Conservation (phyloP, 1,140 invertebrate species). For the Drosophila sproati region DNA sequence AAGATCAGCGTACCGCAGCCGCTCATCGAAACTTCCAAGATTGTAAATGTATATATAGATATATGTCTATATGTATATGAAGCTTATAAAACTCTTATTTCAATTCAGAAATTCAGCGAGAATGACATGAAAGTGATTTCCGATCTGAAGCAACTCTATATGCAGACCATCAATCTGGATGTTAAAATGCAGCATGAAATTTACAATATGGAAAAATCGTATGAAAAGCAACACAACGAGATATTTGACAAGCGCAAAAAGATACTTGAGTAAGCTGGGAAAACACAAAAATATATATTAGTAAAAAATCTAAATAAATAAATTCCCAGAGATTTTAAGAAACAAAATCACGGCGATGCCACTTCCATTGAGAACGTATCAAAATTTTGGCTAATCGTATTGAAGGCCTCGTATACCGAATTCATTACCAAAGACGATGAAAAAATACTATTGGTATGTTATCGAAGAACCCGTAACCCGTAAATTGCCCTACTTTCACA, state of each 20-base stretch:
- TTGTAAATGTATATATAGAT: slow-evolving; percentile 26
- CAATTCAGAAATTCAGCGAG: slow-evolving; percentile 82
- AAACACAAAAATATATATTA: no score
- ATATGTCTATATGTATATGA: not conserved
- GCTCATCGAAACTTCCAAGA: slow-evolving; percentile 20
- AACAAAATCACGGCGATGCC: slow-evolving; percentile 63
- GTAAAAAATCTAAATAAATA: not conserved
- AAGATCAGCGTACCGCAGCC: slow-evolving; percentile 30
- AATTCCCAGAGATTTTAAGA: slow-evolving; percentile 55
- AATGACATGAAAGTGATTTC: slow-evolving; percentile 91
- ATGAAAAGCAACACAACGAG: slow-evolving; percentile 86
- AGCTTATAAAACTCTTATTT: not conserved
- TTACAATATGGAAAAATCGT: slow-evolving; percentile 93
- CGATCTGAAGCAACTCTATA: slow-evolving; percentile 94
- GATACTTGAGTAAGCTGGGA: slow-evolving; percentile 67
- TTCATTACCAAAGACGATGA: slow-evolving; percentile 91
- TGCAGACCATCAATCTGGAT: slow-evolving; percentile 92
- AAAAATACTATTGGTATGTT: slow-evolving; percentile 90
- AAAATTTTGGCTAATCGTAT: slow-evolving; percentile 96
- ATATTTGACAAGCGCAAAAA: slow-evolving; percentile 78
- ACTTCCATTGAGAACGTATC: slow-evolving; percentile 88
- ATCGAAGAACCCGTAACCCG: no score
- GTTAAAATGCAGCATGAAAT: slow-evolving; percentile 95
- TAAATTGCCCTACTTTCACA: no score
- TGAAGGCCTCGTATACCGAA: slow-evolving; percentile 91